Evolutionary conservation across 2,113 vertebrate species (phyloP).

Genomic region (Salvelinus sp.): DNA sequence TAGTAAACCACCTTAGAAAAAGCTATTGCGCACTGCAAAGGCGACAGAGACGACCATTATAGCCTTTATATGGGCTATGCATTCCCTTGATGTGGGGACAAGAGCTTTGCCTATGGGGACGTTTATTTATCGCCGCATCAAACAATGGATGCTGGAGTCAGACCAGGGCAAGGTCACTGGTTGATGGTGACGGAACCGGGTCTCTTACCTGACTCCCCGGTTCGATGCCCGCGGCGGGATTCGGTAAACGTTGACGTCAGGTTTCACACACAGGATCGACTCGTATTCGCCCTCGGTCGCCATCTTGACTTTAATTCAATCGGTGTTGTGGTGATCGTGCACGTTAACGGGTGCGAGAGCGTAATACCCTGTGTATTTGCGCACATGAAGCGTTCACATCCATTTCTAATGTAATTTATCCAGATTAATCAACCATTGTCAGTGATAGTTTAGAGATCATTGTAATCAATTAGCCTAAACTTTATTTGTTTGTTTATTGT

Average conservation of each 20-base stretch:
- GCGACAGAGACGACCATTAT: neutral
- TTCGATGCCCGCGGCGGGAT: conserved; percentile 96
- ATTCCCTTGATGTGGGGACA: neutral
- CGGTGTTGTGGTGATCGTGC: neutral
- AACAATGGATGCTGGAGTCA: neutral
- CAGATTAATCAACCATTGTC: neutral
- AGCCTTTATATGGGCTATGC: neutral
- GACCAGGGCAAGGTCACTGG: neutral
- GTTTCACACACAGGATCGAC: conserved; percentile 92
- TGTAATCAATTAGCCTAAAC: too few species aligned
- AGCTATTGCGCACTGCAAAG: neutral
- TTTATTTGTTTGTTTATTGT: too few species aligned
- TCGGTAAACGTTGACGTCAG: conserved; percentile 92
- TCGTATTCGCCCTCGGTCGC: conserved; percentile 91
- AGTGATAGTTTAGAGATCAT: too few species aligned
- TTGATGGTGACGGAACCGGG: too few species aligned
- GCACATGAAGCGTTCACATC: conserved; percentile 32
- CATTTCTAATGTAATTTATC: neutral
- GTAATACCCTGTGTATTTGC: conserved; percentile 63
- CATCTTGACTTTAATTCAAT: conserved; percentile 74
- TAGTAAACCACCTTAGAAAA: neutral
- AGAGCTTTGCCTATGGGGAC: neutral
- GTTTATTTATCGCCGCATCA: neutral
- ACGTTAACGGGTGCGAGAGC: conserved; percentile 61
- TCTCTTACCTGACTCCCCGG: conserved; percentile 89